phyloP scores from a whole-genome alignment of 2,797 vertebrate genomes.

The Peromyscus eremicus region DNA sequence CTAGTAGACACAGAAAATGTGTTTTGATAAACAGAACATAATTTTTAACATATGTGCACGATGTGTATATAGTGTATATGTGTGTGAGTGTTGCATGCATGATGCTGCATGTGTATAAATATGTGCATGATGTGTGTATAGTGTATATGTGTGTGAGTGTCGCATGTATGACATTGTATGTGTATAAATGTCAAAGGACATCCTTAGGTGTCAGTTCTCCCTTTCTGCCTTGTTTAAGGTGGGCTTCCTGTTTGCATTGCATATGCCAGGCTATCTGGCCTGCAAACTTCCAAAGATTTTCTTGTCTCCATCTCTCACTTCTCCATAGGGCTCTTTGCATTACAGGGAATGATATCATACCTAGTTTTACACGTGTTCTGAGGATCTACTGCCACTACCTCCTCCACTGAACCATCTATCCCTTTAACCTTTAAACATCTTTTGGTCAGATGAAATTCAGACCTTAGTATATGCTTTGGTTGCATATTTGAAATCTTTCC shows the following conservation, averaged over 20 bases:
- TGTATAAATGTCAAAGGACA: background rate
- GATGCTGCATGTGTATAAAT: background rate
- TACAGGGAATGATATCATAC: background rate
- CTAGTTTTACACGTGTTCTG: background rate
- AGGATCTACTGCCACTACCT: background rate
- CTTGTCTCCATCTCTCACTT: background rate
- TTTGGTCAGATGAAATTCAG: constrained; percentile 7
- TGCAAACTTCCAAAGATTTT: background rate
- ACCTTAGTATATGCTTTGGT: background rate
- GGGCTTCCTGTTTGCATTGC: background rate
- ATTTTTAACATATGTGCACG: background rate
- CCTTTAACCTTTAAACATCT: too few species aligned
- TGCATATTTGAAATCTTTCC: constrained; percentile 19
- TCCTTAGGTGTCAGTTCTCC: background rate
- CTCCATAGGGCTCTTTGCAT: background rate
- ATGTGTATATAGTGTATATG: background rate
- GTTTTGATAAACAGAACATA: background rate
- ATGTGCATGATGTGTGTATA: too few species aligned
- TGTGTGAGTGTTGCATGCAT: too few species aligned
- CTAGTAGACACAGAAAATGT: background rate
- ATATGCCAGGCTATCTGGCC: background rate
- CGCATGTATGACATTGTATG: background rate
- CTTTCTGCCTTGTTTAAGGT: background rate
- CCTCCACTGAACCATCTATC: background rate
- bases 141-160: too few species aligned